Evolutionary conservation across 2,888 invertebrate genomes (phyloP), one percentile per base, ranked within the genome.

Genomic region (Willowsia nigromaculata): DNA sequence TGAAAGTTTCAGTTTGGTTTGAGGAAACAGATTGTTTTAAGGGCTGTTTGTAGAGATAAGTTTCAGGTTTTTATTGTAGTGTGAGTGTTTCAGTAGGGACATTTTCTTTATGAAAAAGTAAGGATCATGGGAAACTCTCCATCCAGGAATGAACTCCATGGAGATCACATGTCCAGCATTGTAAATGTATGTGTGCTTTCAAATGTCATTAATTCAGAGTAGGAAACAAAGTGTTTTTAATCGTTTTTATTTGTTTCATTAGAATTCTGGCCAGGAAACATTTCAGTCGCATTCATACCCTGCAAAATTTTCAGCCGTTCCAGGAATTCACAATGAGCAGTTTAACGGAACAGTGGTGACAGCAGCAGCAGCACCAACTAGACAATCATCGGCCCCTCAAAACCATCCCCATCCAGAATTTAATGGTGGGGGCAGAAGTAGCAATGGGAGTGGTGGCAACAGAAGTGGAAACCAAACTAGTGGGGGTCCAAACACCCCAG

Each of bases 141-240:
- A 13, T 89, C 89, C 0, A 33, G 89, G 74, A 89, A 56, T 74
- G 89, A 89, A 62, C 47, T 89, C 2, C 65, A 89, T 59, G 89
- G 85, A 30, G 89, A 89, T n/a, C 89, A 89, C 76, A 89, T 89
- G 89, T 74, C 89, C 22, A 56, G 25, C 22, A 47, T 89, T 43
- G 85, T 13, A 1, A 76, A 84, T 84, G 88, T 88, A 83, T 25
- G 88, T 53, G 15, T 18, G 37, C 22, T 27, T 50, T n/a, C n/a
- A n/a, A n/a, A n/a, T n/a, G n/a, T n/a, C n/a, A n/a, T n/a, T n/a
- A n/a, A n/a, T n/a, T n/a, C n/a, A n/a, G n/a, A n/a, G n/a, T n/a
- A 50, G 9, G 4, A 18, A 22, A 27, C n/a, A 43, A 22, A 74
- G 40, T 53, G 6, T 40, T 78, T 53, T 53, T 13, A 78, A 30